phyloP scores from a whole-genome alignment of 1,140 invertebrate species.

The Bilobella aurantiaca region DNA sequence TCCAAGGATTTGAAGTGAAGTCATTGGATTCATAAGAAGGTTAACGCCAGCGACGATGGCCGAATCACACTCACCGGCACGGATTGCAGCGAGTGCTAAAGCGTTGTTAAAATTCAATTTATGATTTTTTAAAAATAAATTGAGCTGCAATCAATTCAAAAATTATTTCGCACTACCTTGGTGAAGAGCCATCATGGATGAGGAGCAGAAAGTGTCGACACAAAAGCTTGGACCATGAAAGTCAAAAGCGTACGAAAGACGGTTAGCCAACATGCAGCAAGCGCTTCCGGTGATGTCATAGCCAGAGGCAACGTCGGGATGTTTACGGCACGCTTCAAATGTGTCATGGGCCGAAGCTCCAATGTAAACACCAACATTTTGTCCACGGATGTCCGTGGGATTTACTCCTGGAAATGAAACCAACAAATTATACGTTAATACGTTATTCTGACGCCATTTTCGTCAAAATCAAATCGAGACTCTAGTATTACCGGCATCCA shows the following conservation, averaged over 20 bases:
- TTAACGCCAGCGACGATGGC: constrained; percentile 23
- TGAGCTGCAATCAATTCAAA: neutral
- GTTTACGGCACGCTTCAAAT: constrained; percentile 16
- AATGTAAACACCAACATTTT: constrained; percentile 47
- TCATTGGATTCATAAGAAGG: constrained; percentile 21
- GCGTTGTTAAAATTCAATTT: too few relatives aligned
- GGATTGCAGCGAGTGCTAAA: constrained; percentile 1
- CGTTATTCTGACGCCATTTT: neutral
- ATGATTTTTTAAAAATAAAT: too few relatives aligned
- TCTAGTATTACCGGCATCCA: constrained; percentile 46
- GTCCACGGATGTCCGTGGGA: constrained; percentile 40
- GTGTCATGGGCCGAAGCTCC: constrained; percentile 39
- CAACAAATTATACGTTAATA: neutral
- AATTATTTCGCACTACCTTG: neutral
- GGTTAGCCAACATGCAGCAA: constrained; percentile 55
- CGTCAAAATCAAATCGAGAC: neutral
- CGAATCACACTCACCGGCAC: constrained; percentile 4
- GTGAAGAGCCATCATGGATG: constrained; percentile 11
- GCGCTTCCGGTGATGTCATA: constrained; percentile 56
- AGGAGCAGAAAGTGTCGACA: constrained; percentile 14
- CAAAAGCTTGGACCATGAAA: constrained; percentile 44
- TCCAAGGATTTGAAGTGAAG: constrained; percentile 3
- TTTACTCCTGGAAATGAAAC: constrained; percentile 32
- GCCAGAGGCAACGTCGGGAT: constrained; percentile 43
- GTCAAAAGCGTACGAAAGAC: constrained; percentile 55